These are phyloP conservation scores for Tanytarsus gracilentus DNA, from an alignment of 2,888 invertebrate species.

Conservation along the genomic window DNA sequence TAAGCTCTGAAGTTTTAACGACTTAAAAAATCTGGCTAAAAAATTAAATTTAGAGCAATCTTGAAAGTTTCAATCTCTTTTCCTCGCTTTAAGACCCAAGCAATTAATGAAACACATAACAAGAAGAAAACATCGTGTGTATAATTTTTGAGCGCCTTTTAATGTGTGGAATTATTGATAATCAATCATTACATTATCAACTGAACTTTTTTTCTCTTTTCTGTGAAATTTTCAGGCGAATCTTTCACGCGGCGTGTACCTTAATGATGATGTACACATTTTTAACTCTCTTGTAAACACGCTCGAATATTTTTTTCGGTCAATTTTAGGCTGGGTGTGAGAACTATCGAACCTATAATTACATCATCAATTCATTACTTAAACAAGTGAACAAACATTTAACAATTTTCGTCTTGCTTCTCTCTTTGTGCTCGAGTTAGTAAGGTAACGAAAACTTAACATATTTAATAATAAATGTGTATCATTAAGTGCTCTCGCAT, in stretches of 20 bases:
- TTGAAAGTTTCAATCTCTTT: too few species aligned
- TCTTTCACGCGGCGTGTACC: too few species aligned
- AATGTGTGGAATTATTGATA: conserved; percentile 20
- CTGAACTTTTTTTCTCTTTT: too few species aligned
- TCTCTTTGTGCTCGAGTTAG: conserved; percentile 1
- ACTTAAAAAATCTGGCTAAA: too few species aligned
- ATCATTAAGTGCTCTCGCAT: conserved; percentile 5
- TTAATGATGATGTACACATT: conserved; percentile 1
- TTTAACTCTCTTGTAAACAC: background rate
- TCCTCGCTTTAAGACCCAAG: too few species aligned
- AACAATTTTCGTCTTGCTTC: conserved; percentile 11
- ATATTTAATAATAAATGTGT: conserved; percentile 24
- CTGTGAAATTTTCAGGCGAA: too few species aligned
- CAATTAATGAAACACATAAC: background rate
- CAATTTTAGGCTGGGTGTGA: background rate
- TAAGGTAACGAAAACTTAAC: conserved; percentile 13
- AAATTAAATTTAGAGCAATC: background rate
- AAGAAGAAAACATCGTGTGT: background rate
- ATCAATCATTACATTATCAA: conserved; percentile 19
- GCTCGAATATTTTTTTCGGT: background rate
- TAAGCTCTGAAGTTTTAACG: too few species aligned
- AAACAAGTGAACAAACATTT: conserved; percentile 23
- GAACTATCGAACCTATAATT: conserved; percentile 8
- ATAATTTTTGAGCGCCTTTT: conserved; percentile 18
- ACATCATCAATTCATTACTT: conserved; percentile 27